phyloP scores from a whole-genome alignment of 35 echinoderm and acorn worm species.

The Ophiothrix spiculata region DNA sequence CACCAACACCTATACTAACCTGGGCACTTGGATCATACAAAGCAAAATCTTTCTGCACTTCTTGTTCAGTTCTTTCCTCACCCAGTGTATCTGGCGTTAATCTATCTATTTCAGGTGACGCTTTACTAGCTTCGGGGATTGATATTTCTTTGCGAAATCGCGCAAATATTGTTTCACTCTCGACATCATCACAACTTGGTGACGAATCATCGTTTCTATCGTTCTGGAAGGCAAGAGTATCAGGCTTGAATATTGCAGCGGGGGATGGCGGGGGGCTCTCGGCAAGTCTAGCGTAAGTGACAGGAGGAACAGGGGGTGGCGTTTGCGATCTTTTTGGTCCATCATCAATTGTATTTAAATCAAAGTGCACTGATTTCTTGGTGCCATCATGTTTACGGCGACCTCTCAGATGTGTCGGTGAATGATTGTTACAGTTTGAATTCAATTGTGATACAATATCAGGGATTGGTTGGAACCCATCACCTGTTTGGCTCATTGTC shows the following conservation, averaged over 20 bases:
- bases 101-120: conserved; percentile 1
- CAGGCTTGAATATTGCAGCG: neutral
- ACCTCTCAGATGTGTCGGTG: neutral
- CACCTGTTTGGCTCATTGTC: neutral
- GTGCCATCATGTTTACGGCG: neutral
- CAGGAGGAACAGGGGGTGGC: neutral
- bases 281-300: neutral
- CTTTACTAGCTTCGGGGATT: neutral
- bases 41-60: neutral
- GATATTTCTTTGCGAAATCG: neutral
- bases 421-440: conserved; percentile 12
- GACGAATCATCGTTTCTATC: neutral
- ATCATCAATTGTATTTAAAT: neutral
- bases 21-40: neutral
- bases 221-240: neutral
- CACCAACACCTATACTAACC: neutral
- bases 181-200: neutral
- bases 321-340: neutral
- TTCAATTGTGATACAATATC: neutral
- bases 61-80: conserved; percentile 1
- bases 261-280: neutral
- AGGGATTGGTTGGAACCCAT: neutral
- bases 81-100: neutral
- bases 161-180: neutral
- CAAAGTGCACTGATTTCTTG: neutral